Base-by-base conservation (phyloP, 2,797 vertebrate genomes). In the Lindbergichthys nudifrons region DNA sequence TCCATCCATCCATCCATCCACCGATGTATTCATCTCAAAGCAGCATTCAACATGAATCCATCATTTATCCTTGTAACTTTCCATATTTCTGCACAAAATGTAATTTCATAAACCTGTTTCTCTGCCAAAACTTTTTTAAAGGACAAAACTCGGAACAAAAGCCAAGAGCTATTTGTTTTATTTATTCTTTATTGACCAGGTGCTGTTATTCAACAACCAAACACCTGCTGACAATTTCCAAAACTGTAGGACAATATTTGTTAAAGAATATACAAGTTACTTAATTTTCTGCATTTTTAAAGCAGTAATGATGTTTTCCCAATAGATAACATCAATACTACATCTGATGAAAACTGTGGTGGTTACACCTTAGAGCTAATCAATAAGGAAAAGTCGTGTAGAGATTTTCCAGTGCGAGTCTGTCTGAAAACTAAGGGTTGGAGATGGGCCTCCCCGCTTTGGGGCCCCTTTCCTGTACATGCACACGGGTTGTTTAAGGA, bases 401-500 rank as follows among this genome's bases (percentile, higher is more conserved):
- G 66, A 82, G 70, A 69, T 80, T 88, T 88, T 90, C 68, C 73
- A 84, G 72, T 67, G 68, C 3, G 56, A 89, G 69, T 66, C 57
- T 75, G 80, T 85, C 84, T 87, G 21, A 67, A 79, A 90, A 84
- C 73, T 14, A 74, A 89, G 86, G 80, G 63, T 83, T 83, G 78
- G 87, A 92, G 89, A 91, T 92, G 91, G 91, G 92, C 92, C 91
- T 94, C 92, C 93, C 92, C 77, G 82, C 82, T 92, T 89, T 82
- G 81, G 90, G 94, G 93, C 94, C 94, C 91, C 94, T 94, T 95
- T 94, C 93, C 93, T 95, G 92, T 92, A 88, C 86, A 90, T 93
- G 88, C 86, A 85, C 87, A 93, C 65, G 92, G 94, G 94, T 95
- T 95, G 93, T 95, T 93, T 95, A 87, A 95, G 94, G 95, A 95